A percentile compares a stretch with the other conserved stretches of the same genome.
phyloP scores from a whole-genome alignment of 2,888 invertebrate genomes.

The Drosophila bunnanda region DNA sequence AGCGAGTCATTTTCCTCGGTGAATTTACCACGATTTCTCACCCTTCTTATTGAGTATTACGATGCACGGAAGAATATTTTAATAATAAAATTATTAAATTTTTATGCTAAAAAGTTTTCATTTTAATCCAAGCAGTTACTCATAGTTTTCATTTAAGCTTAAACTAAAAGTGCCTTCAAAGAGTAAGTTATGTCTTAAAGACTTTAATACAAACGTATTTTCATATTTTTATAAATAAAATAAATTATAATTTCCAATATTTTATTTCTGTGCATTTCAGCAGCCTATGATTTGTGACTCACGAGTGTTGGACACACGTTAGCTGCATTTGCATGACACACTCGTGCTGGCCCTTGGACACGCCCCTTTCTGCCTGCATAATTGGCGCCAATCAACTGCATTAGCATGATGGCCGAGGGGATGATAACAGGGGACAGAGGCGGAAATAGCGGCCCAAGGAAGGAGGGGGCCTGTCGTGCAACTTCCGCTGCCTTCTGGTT shows the following conservation, averaged over 20 bases:
- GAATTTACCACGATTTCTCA: neutral
- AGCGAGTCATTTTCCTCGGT: constrained; percentile 1
- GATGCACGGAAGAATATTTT: neutral
- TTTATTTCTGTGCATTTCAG: neutral
- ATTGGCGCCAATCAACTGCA: constrained; percentile 60
- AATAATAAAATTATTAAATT: neutral
- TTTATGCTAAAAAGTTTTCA: neutral
- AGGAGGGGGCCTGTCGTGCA: constrained; percentile 26
- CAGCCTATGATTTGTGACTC: constrained; percentile 23
- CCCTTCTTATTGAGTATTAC: too few species aligned
- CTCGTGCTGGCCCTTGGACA: constrained; percentile 11
- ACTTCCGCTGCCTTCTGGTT: constrained; percentile 38
- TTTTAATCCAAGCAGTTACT: neutral
- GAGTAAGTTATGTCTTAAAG: neutral
- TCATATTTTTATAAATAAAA: neutral
- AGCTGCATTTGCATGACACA: constrained; percentile 36
- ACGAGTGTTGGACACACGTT: constrained; percentile 29
- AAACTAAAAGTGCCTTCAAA: neutral
- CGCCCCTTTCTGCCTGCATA: constrained; percentile 56
- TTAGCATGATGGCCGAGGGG: constrained; percentile 16
- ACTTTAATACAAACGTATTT: neutral
- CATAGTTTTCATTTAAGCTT: neutral
- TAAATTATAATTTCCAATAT: neutral
- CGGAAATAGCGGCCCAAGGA: neutral
- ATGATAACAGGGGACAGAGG: constrained; percentile 4